phyloP scores from a whole-genome alignment of 2,888 invertebrate species.

The Mayetiola destructor region DNA sequence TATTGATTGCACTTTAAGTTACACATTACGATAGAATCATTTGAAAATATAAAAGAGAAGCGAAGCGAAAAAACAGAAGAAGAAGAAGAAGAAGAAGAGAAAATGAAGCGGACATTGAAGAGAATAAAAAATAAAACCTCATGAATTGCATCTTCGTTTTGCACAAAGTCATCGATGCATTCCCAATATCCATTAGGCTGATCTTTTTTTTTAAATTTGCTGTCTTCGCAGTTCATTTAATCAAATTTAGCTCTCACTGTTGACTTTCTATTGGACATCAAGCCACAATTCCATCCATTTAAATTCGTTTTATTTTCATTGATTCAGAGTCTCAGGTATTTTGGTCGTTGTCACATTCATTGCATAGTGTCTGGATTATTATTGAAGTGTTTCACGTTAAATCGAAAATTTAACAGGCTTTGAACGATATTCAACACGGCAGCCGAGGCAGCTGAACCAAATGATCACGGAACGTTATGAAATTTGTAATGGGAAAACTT shows the following conservation, averaged over 20 bases:
- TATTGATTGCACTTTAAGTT: too few species aligned
- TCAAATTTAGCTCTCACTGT: not conserved
- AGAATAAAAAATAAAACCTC: not conserved
- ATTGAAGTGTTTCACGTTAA: too few species aligned
- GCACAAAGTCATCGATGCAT: not conserved
- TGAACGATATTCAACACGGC: too few species aligned
- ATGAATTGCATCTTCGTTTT: not conserved
- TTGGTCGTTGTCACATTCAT: slow-evolving; percentile 5
- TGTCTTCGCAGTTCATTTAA: too few species aligned
- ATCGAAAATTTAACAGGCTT: too few species aligned
- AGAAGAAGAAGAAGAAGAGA: too few species aligned
- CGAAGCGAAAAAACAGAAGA: too few species aligned
- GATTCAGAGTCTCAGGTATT: not conserved
- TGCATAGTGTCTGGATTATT: not conserved
- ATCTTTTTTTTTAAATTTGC: not conserved
- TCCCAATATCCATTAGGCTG: not conserved
- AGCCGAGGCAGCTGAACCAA: too few species aligned
- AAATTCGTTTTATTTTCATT: slow-evolving; percentile 8
- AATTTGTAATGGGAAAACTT: too few species aligned
- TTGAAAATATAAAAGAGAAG: too few species aligned
- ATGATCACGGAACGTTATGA: too few species aligned
- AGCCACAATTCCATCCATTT: slow-evolving; percentile 4
- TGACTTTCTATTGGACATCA: not conserved
- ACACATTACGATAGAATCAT: too few species aligned
- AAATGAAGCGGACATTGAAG: not conserved